Percentiles rank a stretch among this genome's conserved stretches.
These are phyloP conservation scores for Choristoneura rosaceana DNA, from an alignment of 2,888 invertebrate genomes.

Conservation along the genomic window DNA sequence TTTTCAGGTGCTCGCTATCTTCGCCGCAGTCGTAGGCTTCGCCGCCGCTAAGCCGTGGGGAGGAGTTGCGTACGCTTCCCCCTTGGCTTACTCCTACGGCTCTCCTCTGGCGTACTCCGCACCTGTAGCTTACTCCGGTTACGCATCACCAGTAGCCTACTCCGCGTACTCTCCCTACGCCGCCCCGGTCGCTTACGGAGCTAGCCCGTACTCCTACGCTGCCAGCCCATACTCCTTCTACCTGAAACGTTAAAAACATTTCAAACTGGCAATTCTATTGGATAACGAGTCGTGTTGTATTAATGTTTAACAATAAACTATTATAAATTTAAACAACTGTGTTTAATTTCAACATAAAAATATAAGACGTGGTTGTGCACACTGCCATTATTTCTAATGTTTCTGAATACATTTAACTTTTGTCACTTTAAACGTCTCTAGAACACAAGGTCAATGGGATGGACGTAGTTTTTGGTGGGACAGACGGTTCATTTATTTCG, in stretches of 20 bases:
- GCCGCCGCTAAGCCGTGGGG: slow-evolving; percentile 45
- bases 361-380: slow-evolving; percentile 16
- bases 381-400: slow-evolving; percentile 39
- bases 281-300: background rate
- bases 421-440: slow-evolving; percentile 39
- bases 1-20: slow-evolving; percentile 39
- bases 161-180: slow-evolving; percentile 28
- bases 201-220: slow-evolving; percentile 39
- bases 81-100: slow-evolving; percentile 36
- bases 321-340: slow-evolving; percentile 26
- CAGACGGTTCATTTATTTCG: slow-evolving; percentile 42
- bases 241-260: slow-evolving; percentile 34
- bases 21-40: slow-evolving; percentile 44
- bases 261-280: background rate
- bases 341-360: slow-evolving; percentile 32
- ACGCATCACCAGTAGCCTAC: slow-evolving; percentile 41
- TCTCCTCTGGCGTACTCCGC: slow-evolving; percentile 42
- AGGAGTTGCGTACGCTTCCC: slow-evolving; percentile 40
- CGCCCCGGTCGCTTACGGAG: slow-evolving; percentile 42
- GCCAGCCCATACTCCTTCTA: slow-evolving; percentile 40
- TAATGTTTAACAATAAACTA: slow-evolving; percentile 31
- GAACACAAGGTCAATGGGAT: slow-evolving; percentile 50
- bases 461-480: slow-evolving; percentile 44
- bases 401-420: slow-evolving; percentile 47
- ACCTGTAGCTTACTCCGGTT: slow-evolving; percentile 42